These are phyloP conservation scores for Spizaetus ornatus DNA, from an alignment of 2,113 vertebrate genomes.

Conservation along the genomic window DNA sequence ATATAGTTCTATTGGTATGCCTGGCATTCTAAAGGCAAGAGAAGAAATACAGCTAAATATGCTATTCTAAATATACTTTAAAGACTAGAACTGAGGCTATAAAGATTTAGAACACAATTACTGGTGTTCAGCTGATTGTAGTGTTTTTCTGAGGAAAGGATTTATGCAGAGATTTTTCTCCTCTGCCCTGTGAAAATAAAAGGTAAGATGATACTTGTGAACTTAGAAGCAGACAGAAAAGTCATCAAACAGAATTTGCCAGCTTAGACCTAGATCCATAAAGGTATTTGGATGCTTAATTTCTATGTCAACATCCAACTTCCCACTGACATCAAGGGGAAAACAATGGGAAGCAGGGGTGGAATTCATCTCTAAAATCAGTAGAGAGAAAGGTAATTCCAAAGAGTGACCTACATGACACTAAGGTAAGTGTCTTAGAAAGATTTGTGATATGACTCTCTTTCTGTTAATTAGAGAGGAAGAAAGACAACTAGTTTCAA, in stretches of 20 bases:
- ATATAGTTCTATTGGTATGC: constrained; percentile 43
- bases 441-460: not conserved
- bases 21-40: constrained; percentile 31
- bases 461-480: not conserved
- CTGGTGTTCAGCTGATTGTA: not conserved
- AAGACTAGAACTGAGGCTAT: constrained; percentile 5
- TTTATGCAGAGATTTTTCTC: not conserved
- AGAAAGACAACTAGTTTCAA: not conserved
- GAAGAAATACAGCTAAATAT: constrained; percentile 29
- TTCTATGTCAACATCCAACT: not conserved
- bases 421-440: not conserved
- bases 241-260: not conserved
- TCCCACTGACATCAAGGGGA: not conserved
- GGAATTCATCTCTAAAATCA: not conserved
- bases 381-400: not conserved
- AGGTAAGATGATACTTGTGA: not conserved
- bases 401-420: not conserved
- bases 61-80: constrained; percentile 39
- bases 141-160: constrained; percentile 3
- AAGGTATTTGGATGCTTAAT: not conserved
- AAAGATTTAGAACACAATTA: constrained; percentile 44
- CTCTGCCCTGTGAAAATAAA: not conserved
- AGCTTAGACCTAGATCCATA: not conserved
- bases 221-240: not conserved
- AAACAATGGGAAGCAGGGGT: not conserved